phyloP scores from a whole-genome alignment of 2,888 invertebrate species.

The Dolichopus griseipennis region DNA sequence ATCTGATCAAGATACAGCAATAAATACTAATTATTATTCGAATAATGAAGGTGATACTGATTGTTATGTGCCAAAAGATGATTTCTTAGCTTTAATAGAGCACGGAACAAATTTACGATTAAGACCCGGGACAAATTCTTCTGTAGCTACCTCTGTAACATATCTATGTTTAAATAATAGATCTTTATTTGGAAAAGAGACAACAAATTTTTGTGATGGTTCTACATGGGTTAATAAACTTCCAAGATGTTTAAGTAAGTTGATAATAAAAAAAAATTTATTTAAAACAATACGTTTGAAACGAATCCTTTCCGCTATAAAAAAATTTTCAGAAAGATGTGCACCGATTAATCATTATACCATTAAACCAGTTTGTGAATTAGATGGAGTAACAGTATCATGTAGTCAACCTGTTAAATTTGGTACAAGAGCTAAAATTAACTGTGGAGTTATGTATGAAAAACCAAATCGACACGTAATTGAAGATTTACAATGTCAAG shows the following conservation, averaged over 20 bases:
- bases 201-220: background rate
- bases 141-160: background rate
- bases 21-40: too few species aligned
- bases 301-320: too few species aligned
- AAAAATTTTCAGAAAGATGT: constrained; percentile 9
- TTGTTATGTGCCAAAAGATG: background rate
- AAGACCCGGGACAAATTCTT: background rate
- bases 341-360: constrained; percentile 1
- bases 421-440: constrained; percentile 18
- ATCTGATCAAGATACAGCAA: background rate
- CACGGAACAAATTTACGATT: background rate
- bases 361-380: constrained; percentile 15
- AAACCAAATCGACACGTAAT: constrained; percentile 10
- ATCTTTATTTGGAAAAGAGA: background rate
- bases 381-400: constrained; percentile 10
- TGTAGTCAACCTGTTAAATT: constrained; percentile 13
- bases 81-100: background rate
- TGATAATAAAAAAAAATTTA: background rate
- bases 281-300: background rate
- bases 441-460: constrained; percentile 15
- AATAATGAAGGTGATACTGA: background rate
- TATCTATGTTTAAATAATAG: background rate
- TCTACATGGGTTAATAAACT: constrained; percentile 3
- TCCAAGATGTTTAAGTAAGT: constrained; percentile 16
- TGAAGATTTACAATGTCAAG: constrained; percentile 23